Evolutionary conservation across 2,113 vertebrate genomes (phyloP), one percentile per base, ranked within the genome.

Genomic region (Lamprologus ornatipinnis): DNA sequence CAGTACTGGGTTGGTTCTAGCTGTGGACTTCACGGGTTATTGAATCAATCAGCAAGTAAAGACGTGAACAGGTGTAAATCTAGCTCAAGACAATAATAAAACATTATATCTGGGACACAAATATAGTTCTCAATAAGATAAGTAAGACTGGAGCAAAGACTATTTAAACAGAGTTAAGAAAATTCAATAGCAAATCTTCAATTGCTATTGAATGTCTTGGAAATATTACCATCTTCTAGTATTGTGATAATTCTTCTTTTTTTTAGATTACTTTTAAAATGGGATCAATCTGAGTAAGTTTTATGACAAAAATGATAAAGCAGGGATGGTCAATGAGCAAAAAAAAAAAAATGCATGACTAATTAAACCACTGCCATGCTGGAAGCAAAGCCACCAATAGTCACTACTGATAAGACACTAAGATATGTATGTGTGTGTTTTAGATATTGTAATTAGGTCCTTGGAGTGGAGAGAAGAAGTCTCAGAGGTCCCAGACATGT

Each of bases 371-470:
- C 68, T 63, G 63, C 80, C 82, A 68, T 91, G 81, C 75, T 82
- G 85, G 81, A 84, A 49, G 86, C 87, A 88, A 88, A 91, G 81
- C 68, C 28, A 37, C 60, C 60, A 35, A 37, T 37, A 68, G 78
- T 83, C 81, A 81, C 58, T 55, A 75, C 83, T 84, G 91, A 94
- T 92, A 88, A 93, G 51, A 53, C 65, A 23, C 57, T 51, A 65
- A 85, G 75, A 15, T 81, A 55, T 82, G 75, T 75, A 73, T 73
- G 33, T 79, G 33, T 63, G 68, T 82, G 51, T 80, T 85, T 84
- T 85, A 88, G 58, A 89, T 88, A 87, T 88, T 90, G 90, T 93
- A 94, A 94, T 95, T 89, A 92, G 89, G 57, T 85, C 90, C 88
- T 87, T 83, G 63, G 88, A 90, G 89, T 85, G 51, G 15, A 87